Evolutionary conservation across 2,888 invertebrate genomes (phyloP).

Genomic region (Epinotia nisella): DNA sequence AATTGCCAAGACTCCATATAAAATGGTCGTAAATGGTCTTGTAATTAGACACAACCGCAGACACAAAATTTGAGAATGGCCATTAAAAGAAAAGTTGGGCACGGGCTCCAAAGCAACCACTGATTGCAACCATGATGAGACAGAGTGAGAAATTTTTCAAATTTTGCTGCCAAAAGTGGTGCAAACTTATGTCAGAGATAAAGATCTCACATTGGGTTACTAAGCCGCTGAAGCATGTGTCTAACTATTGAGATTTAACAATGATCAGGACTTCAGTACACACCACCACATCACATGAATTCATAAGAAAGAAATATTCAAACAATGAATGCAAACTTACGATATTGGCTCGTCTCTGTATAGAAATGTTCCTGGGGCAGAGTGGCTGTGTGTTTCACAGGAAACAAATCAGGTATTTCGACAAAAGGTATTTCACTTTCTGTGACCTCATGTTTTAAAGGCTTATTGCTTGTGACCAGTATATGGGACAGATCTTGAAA

Average conservation of each 20-base stretch:
- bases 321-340: slow-evolving; percentile 84
- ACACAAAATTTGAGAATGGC: too few relatives aligned
- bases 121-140: too few relatives aligned
- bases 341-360: slow-evolving; percentile 85
- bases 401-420: slow-evolving; percentile 89
- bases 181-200: background rate
- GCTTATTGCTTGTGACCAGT: slow-evolving; percentile 86
- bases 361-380: slow-evolving; percentile 87
- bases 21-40: too few relatives aligned
- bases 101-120: too few relatives aligned
- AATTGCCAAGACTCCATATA: too few relatives aligned
- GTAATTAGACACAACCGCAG: too few relatives aligned
- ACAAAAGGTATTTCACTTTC: slow-evolving; percentile 79
- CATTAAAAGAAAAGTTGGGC: too few relatives aligned
- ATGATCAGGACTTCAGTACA: too few relatives aligned
- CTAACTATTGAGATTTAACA: background rate
- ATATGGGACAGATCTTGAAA: slow-evolving; percentile 88
- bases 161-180: background rate
- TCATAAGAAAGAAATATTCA: background rate
- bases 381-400: slow-evolving; percentile 89
- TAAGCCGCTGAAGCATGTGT: background rate
- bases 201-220: background rate
- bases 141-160: too few relatives aligned
- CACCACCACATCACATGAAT: too few relatives aligned
- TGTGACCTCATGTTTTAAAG: slow-evolving; percentile 82